These are phyloP conservation scores for Vulpes lagopus DNA, from an alignment of 2,113 vertebrate genomes.

Conservation along the genomic window DNA sequence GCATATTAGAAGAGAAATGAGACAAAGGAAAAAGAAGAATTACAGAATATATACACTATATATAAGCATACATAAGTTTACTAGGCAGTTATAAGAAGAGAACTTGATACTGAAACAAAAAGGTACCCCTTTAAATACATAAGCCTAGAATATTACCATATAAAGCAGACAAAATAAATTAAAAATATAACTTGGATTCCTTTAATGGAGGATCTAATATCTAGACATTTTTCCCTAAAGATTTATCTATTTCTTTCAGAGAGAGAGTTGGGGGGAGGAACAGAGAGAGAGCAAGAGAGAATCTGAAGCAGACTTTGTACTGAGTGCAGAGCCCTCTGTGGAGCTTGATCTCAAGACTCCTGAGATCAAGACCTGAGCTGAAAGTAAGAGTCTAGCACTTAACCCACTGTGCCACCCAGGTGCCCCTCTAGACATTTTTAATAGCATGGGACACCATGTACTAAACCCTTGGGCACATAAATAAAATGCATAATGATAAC, in stretches of 20 bases:
- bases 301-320: neutral
- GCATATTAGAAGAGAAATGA: constrained; percentile 21
- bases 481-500: neutral
- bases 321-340: neutral
- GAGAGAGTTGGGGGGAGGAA: neutral
- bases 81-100: neutral
- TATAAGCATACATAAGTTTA: neutral
- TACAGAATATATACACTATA: neutral
- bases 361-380: neutral
- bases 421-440: neutral
- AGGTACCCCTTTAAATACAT: neutral
- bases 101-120: neutral
- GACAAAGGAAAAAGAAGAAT: neutral
- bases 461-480: neutral
- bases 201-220: neutral
- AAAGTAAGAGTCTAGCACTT: neutral
- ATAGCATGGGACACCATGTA: neutral
- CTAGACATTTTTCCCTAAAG: neutral
- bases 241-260: neutral
- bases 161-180: neutral
- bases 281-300: neutral
- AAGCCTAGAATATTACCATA: neutral
- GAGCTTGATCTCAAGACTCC: neutral
- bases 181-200: neutral
- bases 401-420: neutral